A percentile compares a stretch with the other conserved stretches of the same genome.
phyloP scores from a whole-genome alignment of 2,797 vertebrate species.

The Danionella dracula region DNA sequence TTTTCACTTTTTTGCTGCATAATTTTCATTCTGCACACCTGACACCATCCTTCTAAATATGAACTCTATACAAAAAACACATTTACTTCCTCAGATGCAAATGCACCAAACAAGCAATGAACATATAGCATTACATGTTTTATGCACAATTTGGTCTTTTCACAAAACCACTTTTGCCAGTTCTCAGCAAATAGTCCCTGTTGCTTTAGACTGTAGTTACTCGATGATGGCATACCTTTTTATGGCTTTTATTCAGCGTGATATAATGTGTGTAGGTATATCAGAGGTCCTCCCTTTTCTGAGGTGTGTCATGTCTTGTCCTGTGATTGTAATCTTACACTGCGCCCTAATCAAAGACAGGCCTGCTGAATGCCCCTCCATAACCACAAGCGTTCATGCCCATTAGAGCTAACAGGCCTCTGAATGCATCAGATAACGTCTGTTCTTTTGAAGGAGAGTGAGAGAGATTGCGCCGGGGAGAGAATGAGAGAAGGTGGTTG shows the following conservation, averaged over 20 bases:
- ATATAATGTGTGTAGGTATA: constrained; percentile 33
- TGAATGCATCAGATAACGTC: constrained; percentile 75
- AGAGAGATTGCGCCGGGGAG: constrained; percentile 45
- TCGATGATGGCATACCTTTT: constrained; percentile 62
- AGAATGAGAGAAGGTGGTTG: constrained; percentile 56
- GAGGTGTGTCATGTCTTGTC: constrained; percentile 58
- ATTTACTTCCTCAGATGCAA: not conserved
- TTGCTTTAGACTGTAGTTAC: constrained; percentile 64
- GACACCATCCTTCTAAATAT: not conserved
- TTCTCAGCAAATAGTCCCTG: constrained; percentile 58
- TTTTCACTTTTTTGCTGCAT: too few species aligned
- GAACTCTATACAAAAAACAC: not conserved
- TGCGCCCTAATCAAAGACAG: constrained; percentile 56
- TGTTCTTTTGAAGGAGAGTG: constrained; percentile 60
- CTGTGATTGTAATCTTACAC: constrained; percentile 61
- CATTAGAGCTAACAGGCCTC: constrained; percentile 70
- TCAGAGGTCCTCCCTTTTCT: constrained; percentile 56
- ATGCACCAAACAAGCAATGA: not conserved
- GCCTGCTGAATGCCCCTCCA: constrained; percentile 62
- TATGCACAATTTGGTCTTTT: constrained; percentile 52
- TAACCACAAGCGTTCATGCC: constrained; percentile 72
- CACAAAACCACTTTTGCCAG: constrained; percentile 46
- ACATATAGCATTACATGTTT: constrained; percentile 51
- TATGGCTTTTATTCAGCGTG: constrained; percentile 23
- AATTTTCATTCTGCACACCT: not conserved